These are phyloP conservation scores for Pelodiscus sinensis DNA, from an alignment of 2,113 vertebrate genomes.

Conservation along the genomic window DNA sequence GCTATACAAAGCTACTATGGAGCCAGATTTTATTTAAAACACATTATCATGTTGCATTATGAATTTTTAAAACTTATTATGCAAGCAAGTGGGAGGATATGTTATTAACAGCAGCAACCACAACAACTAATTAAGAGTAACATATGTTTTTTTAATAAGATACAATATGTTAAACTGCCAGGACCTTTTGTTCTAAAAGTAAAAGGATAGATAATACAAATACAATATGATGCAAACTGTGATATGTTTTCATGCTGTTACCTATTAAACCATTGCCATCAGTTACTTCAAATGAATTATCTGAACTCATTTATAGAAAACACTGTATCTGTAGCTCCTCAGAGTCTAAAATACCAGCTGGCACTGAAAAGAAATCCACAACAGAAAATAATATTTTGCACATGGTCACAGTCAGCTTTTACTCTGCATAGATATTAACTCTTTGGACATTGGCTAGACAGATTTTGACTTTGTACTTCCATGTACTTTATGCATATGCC, in stretches of 20 bases:
- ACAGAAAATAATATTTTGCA: neutral
- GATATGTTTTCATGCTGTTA: neutral
- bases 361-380: neutral
- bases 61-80: neutral
- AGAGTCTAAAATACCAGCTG: neutral
- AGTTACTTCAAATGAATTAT: neutral
- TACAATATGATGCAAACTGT: neutral
- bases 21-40: neutral
- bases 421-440: neutral
- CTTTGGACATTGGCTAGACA: neutral
- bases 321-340: neutral
- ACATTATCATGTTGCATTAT: neutral
- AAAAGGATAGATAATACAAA: neutral
- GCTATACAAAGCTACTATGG: neutral
- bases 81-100: neutral
- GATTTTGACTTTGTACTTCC: too few relatives aligned
- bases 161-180: neutral
- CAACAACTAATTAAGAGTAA: constrained; percentile 9
- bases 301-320: neutral
- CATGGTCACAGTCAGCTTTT: neutral
- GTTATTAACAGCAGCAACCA: constrained; percentile 1
- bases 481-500: too few relatives aligned
- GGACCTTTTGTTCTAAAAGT: constrained; percentile 36
- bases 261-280: neutral
- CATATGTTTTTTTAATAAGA: neutral